Evolutionary conservation across 2,888 invertebrate genomes (phyloP).

Genomic region (Agapostemon virescens): DNA sequence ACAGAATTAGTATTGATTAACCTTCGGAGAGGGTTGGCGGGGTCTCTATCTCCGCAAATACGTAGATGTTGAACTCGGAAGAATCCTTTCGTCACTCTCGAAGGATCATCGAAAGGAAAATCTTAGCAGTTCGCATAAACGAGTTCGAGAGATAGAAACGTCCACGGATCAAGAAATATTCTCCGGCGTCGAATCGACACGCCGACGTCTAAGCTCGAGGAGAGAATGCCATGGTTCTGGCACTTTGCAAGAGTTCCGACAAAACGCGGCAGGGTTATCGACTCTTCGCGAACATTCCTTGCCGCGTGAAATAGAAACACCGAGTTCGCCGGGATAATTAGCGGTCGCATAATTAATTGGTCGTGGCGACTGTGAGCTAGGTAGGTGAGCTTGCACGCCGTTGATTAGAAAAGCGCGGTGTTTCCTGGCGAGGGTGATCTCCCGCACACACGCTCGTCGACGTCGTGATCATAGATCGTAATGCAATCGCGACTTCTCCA

Average conservation of each 20-base stretch:
- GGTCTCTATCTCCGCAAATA: no score
- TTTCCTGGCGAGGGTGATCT: slow-evolving; percentile 48
- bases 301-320: slow-evolving; percentile 35
- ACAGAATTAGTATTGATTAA: neutral
- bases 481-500: slow-evolving; percentile 58
- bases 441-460: slow-evolving; percentile 10
- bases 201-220: neutral
- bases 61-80: no score
- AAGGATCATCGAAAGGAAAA: neutral
- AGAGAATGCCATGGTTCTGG: neutral
- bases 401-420: slow-evolving; percentile 43
- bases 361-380: neutral
- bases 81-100: neutral
- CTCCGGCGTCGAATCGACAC: neutral
- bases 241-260: neutral
- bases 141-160: neutral
- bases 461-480: slow-evolving; percentile 59
- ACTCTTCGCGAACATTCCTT: slow-evolving; percentile 33
- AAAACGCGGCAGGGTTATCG: slow-evolving; percentile 40
- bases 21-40: neutral
- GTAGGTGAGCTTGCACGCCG: slow-evolving; percentile 12
- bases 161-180: neutral
- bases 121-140: neutral
- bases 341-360: slow-evolving; percentile 50
- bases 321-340: slow-evolving; percentile 38